Conservation (phyloP, 1,140 invertebrate genomes). For the Trigoniulus corallinus region DNA sequence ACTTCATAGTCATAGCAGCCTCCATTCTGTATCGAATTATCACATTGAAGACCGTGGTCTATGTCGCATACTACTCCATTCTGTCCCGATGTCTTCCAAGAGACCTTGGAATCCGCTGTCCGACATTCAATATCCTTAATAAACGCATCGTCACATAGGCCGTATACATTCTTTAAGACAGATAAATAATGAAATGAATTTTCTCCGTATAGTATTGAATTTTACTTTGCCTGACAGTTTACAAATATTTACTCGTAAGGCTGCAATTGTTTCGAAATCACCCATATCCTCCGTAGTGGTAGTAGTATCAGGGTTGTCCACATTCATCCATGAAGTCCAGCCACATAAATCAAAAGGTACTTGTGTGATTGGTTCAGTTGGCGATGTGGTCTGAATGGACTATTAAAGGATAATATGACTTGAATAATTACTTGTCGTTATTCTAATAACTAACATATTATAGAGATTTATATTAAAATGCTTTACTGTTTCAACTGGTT, state of each 20-base stretch:
- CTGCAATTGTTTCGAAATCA: not conserved
- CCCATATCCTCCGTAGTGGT: not conserved
- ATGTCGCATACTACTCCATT: constrained; percentile 7
- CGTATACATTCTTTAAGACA: not conserved
- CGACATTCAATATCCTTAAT: not conserved
- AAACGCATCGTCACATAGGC: not conserved
- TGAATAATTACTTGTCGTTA: no score
- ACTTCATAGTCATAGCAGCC: constrained; percentile 13
- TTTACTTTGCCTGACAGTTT: not conserved
- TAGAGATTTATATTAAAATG: no score
- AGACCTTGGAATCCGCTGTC: not conserved
- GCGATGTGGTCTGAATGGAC: no score
- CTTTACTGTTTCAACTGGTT: no score
- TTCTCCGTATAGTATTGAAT: not conserved
- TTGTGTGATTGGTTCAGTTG: no score
- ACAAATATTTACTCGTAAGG: not conserved
- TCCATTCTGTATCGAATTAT: constrained; percentile 8
- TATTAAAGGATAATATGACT: no score
- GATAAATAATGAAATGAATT: not conserved
- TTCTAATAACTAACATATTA: no score
- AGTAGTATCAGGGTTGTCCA: constrained; percentile 5
- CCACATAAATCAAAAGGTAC: not conserved
- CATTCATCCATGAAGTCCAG: constrained; percentile 8
- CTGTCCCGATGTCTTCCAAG: constrained; percentile 3
- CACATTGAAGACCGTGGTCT: constrained; percentile 5